Evolutionary conservation across 1,140 invertebrate genomes (phyloP).

Genomic region (Diploscapter pachys): DNA sequence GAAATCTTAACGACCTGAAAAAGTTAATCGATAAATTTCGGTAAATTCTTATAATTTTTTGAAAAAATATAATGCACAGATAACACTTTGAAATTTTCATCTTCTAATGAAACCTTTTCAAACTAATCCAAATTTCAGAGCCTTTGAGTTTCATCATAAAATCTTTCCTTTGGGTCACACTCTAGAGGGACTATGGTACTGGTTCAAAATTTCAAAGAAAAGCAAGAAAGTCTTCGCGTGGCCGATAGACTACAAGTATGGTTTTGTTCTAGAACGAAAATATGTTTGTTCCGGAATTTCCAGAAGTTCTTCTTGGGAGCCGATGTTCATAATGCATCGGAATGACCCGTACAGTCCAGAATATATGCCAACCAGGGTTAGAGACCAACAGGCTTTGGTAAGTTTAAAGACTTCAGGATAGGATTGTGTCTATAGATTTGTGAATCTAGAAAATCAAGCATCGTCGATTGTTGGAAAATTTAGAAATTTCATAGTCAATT

Average conservation of each 20-base stretch:
- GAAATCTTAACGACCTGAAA: slow-evolving; percentile 9
- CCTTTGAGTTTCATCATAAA: slow-evolving; percentile 32
- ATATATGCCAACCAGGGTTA: slow-evolving; percentile 24
- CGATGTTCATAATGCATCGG: slow-evolving; percentile 20
- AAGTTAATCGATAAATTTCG: slow-evolving; percentile 13
- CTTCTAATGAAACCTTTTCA: neutral
- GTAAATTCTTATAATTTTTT: neutral
- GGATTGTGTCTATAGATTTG: too few species aligned
- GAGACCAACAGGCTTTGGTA: slow-evolving; percentile 28
- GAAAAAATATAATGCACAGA: too few species aligned
- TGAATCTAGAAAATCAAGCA: too few species aligned
- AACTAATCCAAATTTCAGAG: slow-evolving; percentile 6
- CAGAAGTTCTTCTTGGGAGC: slow-evolving; percentile 26
- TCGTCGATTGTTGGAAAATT: too few species aligned
- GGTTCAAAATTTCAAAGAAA: slow-evolving; percentile 25
- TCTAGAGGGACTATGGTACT: slow-evolving; percentile 26
- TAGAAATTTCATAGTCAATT: too few species aligned
- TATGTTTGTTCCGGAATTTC: neutral
- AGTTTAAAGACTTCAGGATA: neutral
- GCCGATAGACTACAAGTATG: slow-evolving; percentile 28
- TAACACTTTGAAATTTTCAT: neutral
- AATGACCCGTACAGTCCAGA: slow-evolving; percentile 22
- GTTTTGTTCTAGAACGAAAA: neutral
- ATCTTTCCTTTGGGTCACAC: slow-evolving; percentile 20
- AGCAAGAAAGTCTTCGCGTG: slow-evolving; percentile 3